A percentile compares a stretch with the other conserved stretches of the same genome.
Evolutionary conservation across 1,140 invertebrate species (phyloP).

Genomic region (Zaprionus taronus): DNA sequence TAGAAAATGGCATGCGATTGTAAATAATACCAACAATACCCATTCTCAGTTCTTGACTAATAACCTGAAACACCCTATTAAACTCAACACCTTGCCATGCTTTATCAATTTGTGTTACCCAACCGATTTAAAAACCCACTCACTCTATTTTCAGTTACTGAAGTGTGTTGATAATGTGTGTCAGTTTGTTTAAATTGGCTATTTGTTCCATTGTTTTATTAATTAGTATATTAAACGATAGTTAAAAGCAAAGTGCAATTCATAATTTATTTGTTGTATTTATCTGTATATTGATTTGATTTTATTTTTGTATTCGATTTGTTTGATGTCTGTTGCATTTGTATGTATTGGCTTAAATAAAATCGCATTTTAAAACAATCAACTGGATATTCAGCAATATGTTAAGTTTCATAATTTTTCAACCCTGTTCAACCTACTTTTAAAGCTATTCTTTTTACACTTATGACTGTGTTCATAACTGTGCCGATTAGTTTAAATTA

Average conservation of each 20-base stretch:
- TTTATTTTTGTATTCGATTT: too few species aligned
- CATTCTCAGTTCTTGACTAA: background rate
- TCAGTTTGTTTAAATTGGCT: background rate
- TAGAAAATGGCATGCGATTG: constrained; percentile 22
- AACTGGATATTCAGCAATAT: background rate
- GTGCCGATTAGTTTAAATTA: too few species aligned
- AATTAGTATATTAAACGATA: background rate
- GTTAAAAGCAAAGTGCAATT: background rate
- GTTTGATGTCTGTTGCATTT: too few species aligned
- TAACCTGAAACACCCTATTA: constrained; percentile 15
- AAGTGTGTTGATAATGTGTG: constrained; percentile 6
- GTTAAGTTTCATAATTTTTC: too few species aligned
- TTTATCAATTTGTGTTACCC: constrained; percentile 47
- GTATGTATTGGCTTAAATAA: too few species aligned
- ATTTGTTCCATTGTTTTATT: background rate
- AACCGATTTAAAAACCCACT: background rate
- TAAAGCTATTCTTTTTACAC: too few species aligned
- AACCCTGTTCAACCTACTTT: too few species aligned
- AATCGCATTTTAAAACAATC: too few species aligned
- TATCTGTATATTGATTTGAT: background rate
- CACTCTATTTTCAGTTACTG: constrained; percentile 5
- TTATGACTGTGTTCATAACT: too few species aligned
- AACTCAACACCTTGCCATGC: constrained; percentile 31
- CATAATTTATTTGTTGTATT: background rate
- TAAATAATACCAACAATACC: constrained; percentile 49